A percentile compares a stretch with the other conserved stretches of the same genome.
Conservation (phyloP, 2,113 vertebrate species). For the Paraplagusia blochii region DNA sequence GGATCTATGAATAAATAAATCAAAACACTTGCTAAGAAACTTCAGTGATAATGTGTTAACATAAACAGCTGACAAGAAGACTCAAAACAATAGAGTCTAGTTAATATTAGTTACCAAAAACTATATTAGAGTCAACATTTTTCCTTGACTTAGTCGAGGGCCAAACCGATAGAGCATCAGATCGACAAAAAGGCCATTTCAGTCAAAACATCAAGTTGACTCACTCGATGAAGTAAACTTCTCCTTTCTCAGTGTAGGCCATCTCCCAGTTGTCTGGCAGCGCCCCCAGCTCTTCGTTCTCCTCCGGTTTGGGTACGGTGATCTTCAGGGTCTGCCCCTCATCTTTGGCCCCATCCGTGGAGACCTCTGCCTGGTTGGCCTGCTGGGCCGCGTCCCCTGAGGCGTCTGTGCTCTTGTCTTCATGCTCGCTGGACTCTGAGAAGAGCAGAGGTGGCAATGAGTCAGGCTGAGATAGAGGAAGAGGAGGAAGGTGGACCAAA, state of each 20-base stretch:
- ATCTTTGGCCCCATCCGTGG: slow-evolving; percentile 81
- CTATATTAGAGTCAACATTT: too few species aligned
- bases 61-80: too few species aligned
- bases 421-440: slow-evolving; percentile 94
- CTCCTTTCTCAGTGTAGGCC: slow-evolving; percentile 98
- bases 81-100: too few species aligned
- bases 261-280: slow-evolving; percentile 99
- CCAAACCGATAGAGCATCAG: too few species aligned
- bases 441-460: slow-evolving; percentile 44
- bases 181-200: too few species aligned
- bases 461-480: slow-evolving; percentile 22
- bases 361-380: slow-evolving; percentile 76
- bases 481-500: neutral
- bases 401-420: slow-evolving; percentile 88
- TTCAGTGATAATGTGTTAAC: too few species aligned
- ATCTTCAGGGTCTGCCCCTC: slow-evolving; percentile 80
- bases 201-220: slow-evolving; percentile 47
- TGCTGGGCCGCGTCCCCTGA: slow-evolving; percentile 81
- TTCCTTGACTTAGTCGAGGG: too few species aligned
- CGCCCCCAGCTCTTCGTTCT: slow-evolving; percentile 86
- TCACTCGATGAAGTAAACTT: slow-evolving; percentile 99
- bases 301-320: slow-evolving; percentile 78
- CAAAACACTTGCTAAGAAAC: too few species aligned
- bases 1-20: too few species aligned
- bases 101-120: too few species aligned